phyloP scores from a whole-genome alignment of 2,113 vertebrate species.

The Reinhardtius hippoglossoides region DNA sequence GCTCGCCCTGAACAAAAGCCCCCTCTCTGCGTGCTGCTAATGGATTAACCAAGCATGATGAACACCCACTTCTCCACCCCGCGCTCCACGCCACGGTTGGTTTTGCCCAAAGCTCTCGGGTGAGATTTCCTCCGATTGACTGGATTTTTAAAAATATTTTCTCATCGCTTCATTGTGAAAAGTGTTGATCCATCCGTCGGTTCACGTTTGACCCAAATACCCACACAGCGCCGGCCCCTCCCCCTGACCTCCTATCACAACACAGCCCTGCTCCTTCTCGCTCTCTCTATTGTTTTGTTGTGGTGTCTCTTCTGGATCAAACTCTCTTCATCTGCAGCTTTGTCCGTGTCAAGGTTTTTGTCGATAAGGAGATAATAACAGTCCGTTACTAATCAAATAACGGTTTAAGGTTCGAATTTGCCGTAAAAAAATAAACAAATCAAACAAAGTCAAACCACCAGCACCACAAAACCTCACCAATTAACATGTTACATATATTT shows the following conservation, averaged over 20 bases:
- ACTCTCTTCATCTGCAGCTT: neutral
- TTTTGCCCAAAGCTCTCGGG: constrained; percentile 11
- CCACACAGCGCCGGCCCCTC: constrained; percentile 62
- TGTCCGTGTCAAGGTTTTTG: neutral
- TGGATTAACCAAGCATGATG: constrained; percentile 77
- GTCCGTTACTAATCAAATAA: neutral
- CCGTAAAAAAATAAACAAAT: too few species aligned
- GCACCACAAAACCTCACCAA: too few species aligned
- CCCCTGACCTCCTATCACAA: constrained; percentile 64
- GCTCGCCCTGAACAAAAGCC: constrained; percentile 73
- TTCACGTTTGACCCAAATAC: constrained; percentile 77
- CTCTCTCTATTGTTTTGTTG: constrained; percentile 57
- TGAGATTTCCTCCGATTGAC: constrained; percentile 7
- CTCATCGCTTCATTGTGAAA: constrained; percentile 46
- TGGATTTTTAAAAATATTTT: constrained; percentile 2
- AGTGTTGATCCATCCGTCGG: constrained; percentile 55
- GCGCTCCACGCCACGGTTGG: constrained; percentile 30
- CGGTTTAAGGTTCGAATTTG: neutral
- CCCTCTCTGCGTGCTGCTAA: constrained; percentile 67
- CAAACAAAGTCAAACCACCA: neutral
- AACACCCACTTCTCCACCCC: constrained; percentile 49
- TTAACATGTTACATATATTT: too few species aligned
- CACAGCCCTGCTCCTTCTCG: constrained; percentile 48
- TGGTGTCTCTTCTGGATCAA: neutral
- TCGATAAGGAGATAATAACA: too few species aligned